A percentile compares a stretch with the other conserved stretches of the same genome.
Conservation (phyloP, 2,888 invertebrate species). For the Thymelicus lineola region DNA sequence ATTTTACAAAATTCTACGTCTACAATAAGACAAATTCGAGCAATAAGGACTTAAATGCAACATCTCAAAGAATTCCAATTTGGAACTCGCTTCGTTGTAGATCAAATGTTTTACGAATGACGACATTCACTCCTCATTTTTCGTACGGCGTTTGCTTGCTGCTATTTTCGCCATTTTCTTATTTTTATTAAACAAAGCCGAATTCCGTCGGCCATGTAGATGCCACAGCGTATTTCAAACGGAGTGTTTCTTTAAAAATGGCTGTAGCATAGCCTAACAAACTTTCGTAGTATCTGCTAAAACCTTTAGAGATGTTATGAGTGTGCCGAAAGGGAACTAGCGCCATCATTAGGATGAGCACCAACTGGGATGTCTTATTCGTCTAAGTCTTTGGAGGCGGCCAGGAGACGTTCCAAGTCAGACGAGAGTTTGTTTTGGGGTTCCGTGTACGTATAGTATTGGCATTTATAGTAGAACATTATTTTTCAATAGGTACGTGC, state of each 20-base stretch:
- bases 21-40: constrained; percentile 1
- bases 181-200: constrained; percentile 31
- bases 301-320: too few relatives aligned
- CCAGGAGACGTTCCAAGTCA: too few relatives aligned
- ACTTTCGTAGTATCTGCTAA: background rate
- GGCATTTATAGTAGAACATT: too few relatives aligned
- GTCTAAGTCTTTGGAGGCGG: too few relatives aligned
- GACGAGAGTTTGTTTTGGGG: too few relatives aligned
- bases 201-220: constrained; percentile 24
- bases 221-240: constrained; percentile 17
- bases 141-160: constrained; percentile 38
- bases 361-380: too few relatives aligned
- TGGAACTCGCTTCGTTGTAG: constrained; percentile 52
- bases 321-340: too few relatives aligned
- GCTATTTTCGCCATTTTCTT: constrained; percentile 36
- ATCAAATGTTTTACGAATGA: constrained; percentile 45
- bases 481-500: too few relatives aligned
- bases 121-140: constrained; percentile 34
- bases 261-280: constrained; percentile 9
- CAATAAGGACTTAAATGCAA: constrained; percentile 41
- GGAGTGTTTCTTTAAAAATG: constrained; percentile 28
- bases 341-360: too few relatives aligned
- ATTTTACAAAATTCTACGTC: background rate
- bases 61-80: constrained; percentile 58
- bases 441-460: too few relatives aligned